Conservation (phyloP, 2,888 invertebrate species). For the Hyposoter didymator region DNA sequence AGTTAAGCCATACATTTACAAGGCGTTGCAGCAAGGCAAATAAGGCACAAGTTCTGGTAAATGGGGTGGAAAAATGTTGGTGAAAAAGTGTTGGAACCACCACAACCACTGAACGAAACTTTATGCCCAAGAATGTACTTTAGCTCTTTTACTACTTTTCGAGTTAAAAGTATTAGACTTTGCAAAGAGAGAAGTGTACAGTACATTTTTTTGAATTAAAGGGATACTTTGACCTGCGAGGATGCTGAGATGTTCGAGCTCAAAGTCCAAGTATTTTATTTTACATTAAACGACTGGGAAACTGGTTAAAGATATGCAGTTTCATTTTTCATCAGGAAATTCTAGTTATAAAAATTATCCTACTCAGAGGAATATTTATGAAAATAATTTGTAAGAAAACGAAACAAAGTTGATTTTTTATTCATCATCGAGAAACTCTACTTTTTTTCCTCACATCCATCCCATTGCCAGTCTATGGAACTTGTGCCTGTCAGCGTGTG, state of each 20-base stretch:
- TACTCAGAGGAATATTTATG: background rate
- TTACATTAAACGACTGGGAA: background rate
- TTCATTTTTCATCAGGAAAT: background rate
- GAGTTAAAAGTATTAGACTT: conserved; percentile 18
- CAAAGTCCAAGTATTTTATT: background rate
- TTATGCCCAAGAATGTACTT: conserved; percentile 1
- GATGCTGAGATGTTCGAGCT: conserved; percentile 3
- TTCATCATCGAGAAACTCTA: background rate
- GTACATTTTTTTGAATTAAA: background rate
- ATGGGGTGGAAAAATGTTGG: background rate
- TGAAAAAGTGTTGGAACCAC: background rate
- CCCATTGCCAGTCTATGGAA: background rate
- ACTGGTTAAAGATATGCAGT: background rate
- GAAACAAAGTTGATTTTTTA: background rate
- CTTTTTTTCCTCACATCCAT: background rate
- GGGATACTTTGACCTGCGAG: background rate
- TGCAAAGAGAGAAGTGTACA: background rate
- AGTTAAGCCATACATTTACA: conserved; percentile 10
- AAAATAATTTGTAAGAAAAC: background rate
- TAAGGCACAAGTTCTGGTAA: conserved; percentile 6
- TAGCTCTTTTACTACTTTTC: conserved; percentile 20
- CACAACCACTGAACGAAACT: background rate
- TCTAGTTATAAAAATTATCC: background rate
- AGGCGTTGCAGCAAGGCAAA: background rate
- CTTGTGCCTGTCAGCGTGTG: background rate